Conservation (phyloP, 2,113 vertebrate species). For the Chionodraco myersi region DNA sequence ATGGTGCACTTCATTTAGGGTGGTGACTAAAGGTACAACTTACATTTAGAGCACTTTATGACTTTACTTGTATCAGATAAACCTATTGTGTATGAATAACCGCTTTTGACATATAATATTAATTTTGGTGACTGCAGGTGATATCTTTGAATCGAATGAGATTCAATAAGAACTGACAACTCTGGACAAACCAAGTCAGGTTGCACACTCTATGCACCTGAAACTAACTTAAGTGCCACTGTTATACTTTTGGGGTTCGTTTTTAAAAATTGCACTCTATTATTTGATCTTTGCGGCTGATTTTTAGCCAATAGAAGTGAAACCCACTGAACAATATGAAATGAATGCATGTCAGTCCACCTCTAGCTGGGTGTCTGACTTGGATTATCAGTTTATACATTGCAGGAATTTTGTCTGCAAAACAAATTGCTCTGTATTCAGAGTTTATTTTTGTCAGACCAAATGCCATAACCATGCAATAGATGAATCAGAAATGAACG, state of each 20-base stretch:
- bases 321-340: slow-evolving; percentile 1
- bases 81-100: slow-evolving; percentile 4
- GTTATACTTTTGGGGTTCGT: not conserved
- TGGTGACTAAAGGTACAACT: not conserved
- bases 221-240: slow-evolving; percentile 19
- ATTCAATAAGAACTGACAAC: not conserved
- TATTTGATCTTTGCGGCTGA: not conserved
- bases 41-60: slow-evolving; percentile 46
- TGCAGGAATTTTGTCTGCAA: not conserved
- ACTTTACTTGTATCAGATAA: not conserved
- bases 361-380: slow-evolving; percentile 5
- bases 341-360: not conserved
- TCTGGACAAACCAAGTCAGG: not conserved
- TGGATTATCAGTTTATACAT: not conserved
- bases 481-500: not conserved
- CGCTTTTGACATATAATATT: slow-evolving; percentile 8
- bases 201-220: slow-evolving; percentile 14
- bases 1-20: slow-evolving; percentile 95
- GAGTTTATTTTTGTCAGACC: slow-evolving; percentile 35
- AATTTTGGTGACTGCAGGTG: not conserved
- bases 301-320: not conserved
- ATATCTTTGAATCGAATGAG: slow-evolving; percentile 7
- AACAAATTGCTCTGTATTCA: slow-evolving; percentile 8
- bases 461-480: slow-evolving; percentile 23
- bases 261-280: slow-evolving; percentile 24